Evolutionary conservation across 2,888 invertebrate species (phyloP).

Genomic region (Fragum whitleyi): DNA sequence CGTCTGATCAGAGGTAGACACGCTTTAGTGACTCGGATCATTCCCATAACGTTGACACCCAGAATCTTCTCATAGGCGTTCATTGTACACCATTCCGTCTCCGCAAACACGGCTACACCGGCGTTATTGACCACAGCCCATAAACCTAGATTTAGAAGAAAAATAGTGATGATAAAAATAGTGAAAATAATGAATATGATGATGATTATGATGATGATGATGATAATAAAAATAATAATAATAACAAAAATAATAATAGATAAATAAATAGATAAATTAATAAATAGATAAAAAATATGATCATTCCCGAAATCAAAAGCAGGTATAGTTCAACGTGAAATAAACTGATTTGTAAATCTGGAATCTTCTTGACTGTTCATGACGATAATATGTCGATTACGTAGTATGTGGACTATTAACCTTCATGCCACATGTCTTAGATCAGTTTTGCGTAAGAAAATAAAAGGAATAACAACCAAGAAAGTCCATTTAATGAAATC

Average conservation of each 20-base stretch:
- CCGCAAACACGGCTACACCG: conserved; percentile 67
- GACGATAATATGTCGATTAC: background rate
- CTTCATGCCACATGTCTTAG: too few species aligned
- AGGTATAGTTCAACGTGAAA: background rate
- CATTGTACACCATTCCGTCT: conserved; percentile 70
- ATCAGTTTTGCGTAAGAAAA: too few species aligned
- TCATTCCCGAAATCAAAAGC: background rate
- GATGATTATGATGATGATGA: too few species aligned
- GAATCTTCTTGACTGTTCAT: background rate
- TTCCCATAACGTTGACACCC: conserved; percentile 68
- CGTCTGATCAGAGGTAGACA: conserved; percentile 71
- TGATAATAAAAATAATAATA: too few species aligned
- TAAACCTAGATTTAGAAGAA: conserved; percentile 51
- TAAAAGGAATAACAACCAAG: too few species aligned
- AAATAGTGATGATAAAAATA: too few species aligned
- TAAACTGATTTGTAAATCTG: background rate
- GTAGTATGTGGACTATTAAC: too few species aligned
- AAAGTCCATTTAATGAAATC: too few species aligned
- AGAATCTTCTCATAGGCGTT: conserved; percentile 61
- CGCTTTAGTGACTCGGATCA: conserved; percentile 70
- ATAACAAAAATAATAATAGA: too few species aligned
- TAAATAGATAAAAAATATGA: conserved; percentile 15
- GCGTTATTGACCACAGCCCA: conserved; percentile 76
- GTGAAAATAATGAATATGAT: too few species aligned
- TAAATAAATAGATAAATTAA: too few species aligned